Conservation (phyloP, 2,888 invertebrate genomes). For the Trachelus iudaicus region DNA sequence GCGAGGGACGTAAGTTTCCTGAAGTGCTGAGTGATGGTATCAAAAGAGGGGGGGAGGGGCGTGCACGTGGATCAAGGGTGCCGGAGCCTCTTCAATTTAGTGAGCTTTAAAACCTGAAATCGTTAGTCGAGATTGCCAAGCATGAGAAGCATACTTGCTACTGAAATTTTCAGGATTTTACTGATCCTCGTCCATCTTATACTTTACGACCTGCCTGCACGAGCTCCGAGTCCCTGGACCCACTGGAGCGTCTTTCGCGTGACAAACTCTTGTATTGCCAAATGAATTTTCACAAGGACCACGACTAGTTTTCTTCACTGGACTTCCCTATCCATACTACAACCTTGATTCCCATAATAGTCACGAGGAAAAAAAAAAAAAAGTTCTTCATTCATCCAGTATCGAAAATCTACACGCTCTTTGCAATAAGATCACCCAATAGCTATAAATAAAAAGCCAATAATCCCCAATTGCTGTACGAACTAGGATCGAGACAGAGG, state of each 20-base stretch:
- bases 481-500: background rate
- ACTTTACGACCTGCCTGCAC: conserved; percentile 11
- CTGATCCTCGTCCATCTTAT: conserved; percentile 7
- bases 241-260: background rate
- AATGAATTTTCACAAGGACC: background rate
- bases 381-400: background rate
- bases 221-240: background rate
- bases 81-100: conserved; percentile 21
- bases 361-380: background rate
- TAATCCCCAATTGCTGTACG: background rate
- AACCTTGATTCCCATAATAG: background rate
- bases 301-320: background rate
- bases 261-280: background rate
- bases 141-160: background rate
- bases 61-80: background rate
- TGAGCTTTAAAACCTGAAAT: conserved; percentile 26
- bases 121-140: conserved; percentile 25
- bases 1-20: background rate
- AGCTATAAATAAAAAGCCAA: background rate
- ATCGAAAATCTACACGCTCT: background rate
- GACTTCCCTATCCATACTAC: background rate
- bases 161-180: conserved; percentile 17
- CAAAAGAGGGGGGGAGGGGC: background rate
- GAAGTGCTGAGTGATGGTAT: background rate
- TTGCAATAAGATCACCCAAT: background rate